These are phyloP conservation scores for Encarsia formosa DNA, from an alignment of 2,888 invertebrate genomes.

Conservation along the genomic window DNA sequence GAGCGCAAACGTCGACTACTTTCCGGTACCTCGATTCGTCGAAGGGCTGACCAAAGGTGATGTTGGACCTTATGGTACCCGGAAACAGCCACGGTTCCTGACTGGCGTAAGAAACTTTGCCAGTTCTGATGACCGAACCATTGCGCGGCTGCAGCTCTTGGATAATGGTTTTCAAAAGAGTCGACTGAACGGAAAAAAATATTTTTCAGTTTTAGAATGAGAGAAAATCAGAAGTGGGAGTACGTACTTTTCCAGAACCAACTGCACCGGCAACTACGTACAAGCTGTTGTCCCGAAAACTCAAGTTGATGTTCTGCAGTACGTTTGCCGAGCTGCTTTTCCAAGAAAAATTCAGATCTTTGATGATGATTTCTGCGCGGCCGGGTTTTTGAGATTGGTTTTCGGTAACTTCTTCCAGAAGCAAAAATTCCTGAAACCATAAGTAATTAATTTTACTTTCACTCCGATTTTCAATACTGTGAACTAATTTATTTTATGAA, in stretches of 20 bases:
- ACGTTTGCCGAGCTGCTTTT: constrained; percentile 39
- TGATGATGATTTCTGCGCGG: not conserved
- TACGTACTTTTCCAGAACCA: constrained; percentile 72
- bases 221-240: constrained; percentile 9
- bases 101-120: constrained; percentile 69
- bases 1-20: constrained; percentile 49
- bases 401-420: constrained; percentile 55
- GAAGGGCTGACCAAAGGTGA: constrained; percentile 70
- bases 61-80: constrained; percentile 75
- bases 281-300: constrained; percentile 58
- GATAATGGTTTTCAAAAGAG: constrained; percentile 66
- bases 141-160: constrained; percentile 62
- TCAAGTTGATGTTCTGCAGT: constrained; percentile 54
- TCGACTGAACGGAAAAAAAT: constrained; percentile 50
- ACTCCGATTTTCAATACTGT: not conserved
- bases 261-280: constrained; percentile 83
- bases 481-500: not conserved
- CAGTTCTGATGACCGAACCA: constrained; percentile 65
- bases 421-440: constrained; percentile 51
- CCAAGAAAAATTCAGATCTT: constrained; percentile 42
- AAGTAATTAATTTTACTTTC: not conserved
- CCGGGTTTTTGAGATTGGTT: not conserved
- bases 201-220: not conserved
- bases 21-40: constrained; percentile 57
- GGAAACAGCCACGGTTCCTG: constrained; percentile 85